Percentiles rank a stretch among this genome's conserved stretches.
Evolutionary conservation across 1,140 invertebrate species (phyloP).

Genomic region (Pectinophora gossypiella): DNA sequence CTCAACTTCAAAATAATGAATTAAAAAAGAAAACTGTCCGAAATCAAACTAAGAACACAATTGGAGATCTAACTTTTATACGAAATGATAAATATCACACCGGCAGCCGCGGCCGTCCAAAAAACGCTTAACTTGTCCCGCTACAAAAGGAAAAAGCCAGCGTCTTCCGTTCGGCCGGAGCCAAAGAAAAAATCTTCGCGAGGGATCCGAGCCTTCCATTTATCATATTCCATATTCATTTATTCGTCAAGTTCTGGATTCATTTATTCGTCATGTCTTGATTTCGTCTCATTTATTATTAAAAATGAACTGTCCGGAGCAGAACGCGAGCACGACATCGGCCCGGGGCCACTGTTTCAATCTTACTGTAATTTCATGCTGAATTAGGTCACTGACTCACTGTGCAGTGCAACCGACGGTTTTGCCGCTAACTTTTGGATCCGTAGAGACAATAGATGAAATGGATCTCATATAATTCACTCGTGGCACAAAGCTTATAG

Average conservation of each 20-base stretch:
- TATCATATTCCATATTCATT: conserved; percentile 76
- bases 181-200: conserved; percentile 72
- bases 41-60: conserved; percentile 53
- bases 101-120: conserved; percentile 58
- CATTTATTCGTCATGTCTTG: conserved; percentile 77
- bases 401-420: conserved; percentile 10
- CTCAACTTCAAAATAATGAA: conserved; percentile 22
- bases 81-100: conserved; percentile 72
- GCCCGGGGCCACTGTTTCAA: conserved; percentile 65
- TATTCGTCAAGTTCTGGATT: conserved; percentile 76
- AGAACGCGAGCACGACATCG: conserved; percentile 58
- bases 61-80: conserved; percentile 55
- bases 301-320: conserved; percentile 76
- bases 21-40: conserved; percentile 13
- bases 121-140: conserved; percentile 73
- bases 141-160: conserved; percentile 74
- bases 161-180: conserved; percentile 70
- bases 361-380: conserved; percentile 67
- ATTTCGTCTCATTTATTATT: conserved; percentile 77
- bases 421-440: conserved; percentile 9
- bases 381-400: conserved; percentile 53
- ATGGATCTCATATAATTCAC: neutral
- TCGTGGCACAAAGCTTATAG: too few species aligned
- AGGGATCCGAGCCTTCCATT: conserved; percentile 69
- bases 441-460: neutral